Conservation (phyloP, 1,140 invertebrate species). For the Radopholus similis region DNA sequence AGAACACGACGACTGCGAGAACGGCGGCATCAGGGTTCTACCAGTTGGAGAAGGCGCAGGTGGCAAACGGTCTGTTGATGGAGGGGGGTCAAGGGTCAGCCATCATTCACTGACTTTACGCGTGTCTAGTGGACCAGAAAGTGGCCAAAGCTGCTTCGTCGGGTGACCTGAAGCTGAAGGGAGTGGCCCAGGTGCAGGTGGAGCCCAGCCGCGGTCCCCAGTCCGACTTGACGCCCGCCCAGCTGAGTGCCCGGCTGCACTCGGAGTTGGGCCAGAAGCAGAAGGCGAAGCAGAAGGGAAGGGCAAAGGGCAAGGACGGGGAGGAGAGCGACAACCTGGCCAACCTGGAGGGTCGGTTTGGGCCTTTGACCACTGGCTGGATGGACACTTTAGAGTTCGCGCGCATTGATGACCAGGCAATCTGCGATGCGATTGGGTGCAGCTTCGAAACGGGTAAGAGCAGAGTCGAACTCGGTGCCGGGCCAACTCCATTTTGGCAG, state of each 20-base stretch:
- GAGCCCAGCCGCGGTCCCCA: not conserved
- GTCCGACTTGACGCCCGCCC: too few relatives aligned
- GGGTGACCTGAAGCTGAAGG: constrained; percentile 7
- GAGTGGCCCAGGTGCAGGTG: constrained; percentile 8
- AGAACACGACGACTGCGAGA: too few relatives aligned
- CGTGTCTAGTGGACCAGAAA: constrained; percentile 7
- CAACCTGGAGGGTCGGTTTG: constrained; percentile 12
- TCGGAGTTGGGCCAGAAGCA: not conserved
- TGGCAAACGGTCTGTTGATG: constrained; percentile 2
- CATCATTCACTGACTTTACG: too few relatives aligned
- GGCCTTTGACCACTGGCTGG: not conserved
- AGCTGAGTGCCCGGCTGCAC: too few relatives aligned
- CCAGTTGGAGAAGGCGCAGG: constrained; percentile 6
- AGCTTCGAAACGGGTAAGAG: constrained; percentile 33
- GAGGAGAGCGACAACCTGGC: not conserved
- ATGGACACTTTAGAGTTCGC: constrained; percentile 10
- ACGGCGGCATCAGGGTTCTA: constrained; percentile 15
- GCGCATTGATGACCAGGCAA: constrained; percentile 26
- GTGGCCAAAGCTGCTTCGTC: not conserved
- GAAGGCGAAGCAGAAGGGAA: not conserved
- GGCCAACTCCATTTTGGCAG: constrained; percentile 2
- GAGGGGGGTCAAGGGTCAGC: not conserved
- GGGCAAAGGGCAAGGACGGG: not conserved
- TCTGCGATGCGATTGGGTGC: constrained; percentile 36
- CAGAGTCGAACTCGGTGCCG: not conserved